A percentile compares a stretch with the other conserved stretches of the same genome.
Evolutionary conservation across 2,888 invertebrate genomes (phyloP).

Genomic region (Leptopilina drosophilae): DNA sequence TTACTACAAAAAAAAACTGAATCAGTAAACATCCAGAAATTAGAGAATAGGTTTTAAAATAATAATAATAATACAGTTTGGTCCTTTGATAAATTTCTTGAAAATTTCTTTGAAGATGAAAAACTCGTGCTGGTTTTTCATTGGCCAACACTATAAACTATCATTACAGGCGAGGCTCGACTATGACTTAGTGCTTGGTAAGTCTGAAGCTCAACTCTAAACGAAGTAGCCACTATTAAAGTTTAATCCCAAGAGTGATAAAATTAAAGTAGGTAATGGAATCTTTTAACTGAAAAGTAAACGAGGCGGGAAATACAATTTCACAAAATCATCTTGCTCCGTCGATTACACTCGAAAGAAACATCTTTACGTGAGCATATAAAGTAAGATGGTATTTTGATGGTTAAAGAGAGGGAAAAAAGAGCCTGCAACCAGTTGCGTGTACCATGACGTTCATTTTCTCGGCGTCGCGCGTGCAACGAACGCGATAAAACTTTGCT

Average conservation of each 20-base stretch:
- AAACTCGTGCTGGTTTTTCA: background rate
- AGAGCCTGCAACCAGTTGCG: conserved; percentile 58
- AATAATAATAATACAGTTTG: no score
- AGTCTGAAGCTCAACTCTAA: conserved; percentile 10
- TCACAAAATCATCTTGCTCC: background rate
- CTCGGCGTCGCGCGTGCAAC: conserved; percentile 45
- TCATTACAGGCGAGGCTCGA: background rate
- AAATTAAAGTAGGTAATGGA: conserved; percentile 7
- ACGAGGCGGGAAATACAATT: background rate
- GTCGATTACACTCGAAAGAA: background rate
- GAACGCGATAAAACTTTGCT: conserved; percentile 50
- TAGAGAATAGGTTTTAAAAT: no score
- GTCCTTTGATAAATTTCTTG: background rate
- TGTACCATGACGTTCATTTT: conserved; percentile 52
- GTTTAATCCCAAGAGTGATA: conserved; percentile 1
- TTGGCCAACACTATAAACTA: background rate
- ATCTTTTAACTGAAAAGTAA: background rate
- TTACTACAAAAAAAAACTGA: no score
- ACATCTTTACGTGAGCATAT: background rate
- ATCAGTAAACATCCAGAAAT: no score
- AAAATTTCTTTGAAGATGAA: background rate
- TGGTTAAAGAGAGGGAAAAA: conserved; percentile 42
- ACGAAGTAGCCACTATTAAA: conserved; percentile 19
- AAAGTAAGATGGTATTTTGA: conserved; percentile 17
- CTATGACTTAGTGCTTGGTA: conserved; percentile 14